phyloP scores from a whole-genome alignment of 2,888 invertebrate genomes.

The Carcina quercana region DNA sequence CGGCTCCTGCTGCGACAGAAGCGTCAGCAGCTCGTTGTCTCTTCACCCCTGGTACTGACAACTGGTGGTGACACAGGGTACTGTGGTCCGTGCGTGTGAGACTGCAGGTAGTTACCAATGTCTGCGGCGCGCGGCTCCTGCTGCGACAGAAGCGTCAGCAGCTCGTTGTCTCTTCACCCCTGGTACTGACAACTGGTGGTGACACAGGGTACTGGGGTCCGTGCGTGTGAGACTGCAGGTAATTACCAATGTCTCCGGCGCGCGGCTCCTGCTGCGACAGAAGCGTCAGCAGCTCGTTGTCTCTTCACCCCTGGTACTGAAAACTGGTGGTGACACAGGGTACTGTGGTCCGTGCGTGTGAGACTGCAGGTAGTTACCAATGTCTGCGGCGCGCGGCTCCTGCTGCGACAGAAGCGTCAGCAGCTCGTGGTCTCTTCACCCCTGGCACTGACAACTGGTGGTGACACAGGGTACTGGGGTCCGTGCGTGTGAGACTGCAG shows the following conservation, averaged over 20 bases:
- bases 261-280: constrained; percentile 45
- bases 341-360: no score
- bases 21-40: constrained; percentile 32
- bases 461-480: no score
- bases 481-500: no score
- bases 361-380: constrained; percentile 37
- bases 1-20: constrained; percentile 44
- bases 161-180: no score
- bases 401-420: constrained; percentile 36
- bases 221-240: no score
- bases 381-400: constrained; percentile 45
- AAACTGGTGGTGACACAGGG: no score
- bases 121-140: constrained; percentile 49
- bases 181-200: no score
- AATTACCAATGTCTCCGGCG: constrained; percentile 42
- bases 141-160: constrained; percentile 32
- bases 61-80: no score
- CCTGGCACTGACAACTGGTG: constrained; percentile 41
- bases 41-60: constrained; percentile 37
- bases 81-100: no score
- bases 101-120: constrained; percentile 35
- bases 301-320: constrained; percentile 36
- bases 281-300: constrained; percentile 33
- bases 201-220: no score
- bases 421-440: constrained; percentile 33